Evolutionary conservation across 2,888 invertebrate genomes (phyloP).

Genomic region (Palloptera scutellata): DNA sequence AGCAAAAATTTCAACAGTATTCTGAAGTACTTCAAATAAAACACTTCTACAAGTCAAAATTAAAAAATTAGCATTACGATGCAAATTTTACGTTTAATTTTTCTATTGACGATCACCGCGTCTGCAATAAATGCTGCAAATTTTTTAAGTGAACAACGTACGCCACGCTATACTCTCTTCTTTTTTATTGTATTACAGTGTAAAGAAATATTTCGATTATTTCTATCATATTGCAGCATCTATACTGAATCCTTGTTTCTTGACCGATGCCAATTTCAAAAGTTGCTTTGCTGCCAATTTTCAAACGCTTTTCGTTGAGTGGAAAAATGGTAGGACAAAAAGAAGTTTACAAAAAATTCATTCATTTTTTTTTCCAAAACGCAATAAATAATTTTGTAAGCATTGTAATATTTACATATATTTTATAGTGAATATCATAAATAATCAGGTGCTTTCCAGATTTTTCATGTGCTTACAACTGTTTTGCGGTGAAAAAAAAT

Average conservation of each 20-base stretch:
- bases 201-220: background rate
- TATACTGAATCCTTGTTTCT: constrained; percentile 30
- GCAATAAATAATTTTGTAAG: background rate
- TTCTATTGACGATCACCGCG: background rate
- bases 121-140: background rate
- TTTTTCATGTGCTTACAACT: too few relatives aligned
- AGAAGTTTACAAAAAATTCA: too few relatives aligned
- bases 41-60: background rate
- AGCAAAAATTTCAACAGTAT: background rate
- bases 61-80: background rate
- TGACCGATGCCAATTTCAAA: constrained; percentile 14
- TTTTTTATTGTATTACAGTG: background rate
- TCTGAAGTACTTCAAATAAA: background rate
- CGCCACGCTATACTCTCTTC: background rate
- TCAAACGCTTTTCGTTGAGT: constrained; percentile 16
- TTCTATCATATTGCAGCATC: constrained; percentile 31
- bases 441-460: too few relatives aligned
- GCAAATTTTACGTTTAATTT: background rate
- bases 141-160: background rate
- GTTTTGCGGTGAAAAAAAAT: too few relatives aligned
- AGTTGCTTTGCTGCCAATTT: constrained; percentile 20
- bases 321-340: constrained; percentile 22
- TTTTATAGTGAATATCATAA: too few relatives aligned
- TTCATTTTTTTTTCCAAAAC: too few relatives aligned
- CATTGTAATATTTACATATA: background rate